phyloP scores from a whole-genome alignment of 2,113 vertebrate species.

The Donacobius atricapilla region DNA sequence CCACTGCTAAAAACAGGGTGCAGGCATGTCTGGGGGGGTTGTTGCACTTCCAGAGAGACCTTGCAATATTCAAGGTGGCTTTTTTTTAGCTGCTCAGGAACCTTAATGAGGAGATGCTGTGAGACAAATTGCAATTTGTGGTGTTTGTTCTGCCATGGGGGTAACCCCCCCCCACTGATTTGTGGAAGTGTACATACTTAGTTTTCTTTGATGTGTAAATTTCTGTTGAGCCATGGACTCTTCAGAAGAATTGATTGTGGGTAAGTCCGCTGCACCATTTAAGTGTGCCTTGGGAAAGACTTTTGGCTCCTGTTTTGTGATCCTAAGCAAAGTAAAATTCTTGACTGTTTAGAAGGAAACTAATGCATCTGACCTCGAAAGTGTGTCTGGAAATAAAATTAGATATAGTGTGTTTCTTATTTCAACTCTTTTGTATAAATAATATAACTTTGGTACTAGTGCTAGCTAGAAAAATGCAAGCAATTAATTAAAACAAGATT shows the following conservation, averaged over 20 bases:
- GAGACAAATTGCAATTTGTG: background rate
- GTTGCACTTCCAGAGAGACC: background rate
- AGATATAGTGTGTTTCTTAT: background rate
- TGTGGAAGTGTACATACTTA: background rate
- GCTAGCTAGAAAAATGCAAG: background rate
- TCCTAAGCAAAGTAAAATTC: background rate
- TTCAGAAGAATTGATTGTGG: background rate
- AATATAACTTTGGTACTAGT: background rate
- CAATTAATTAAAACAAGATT: background rate
- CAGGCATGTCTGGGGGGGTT: background rate
- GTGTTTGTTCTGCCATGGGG: background rate
- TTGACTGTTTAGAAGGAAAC: background rate
- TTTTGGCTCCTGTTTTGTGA: background rate
- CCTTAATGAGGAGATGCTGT: background rate
- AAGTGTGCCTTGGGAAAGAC: background rate
- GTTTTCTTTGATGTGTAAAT: conserved; percentile 3
- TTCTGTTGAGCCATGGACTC: background rate
- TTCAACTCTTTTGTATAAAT: background rate
- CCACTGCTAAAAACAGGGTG: background rate
- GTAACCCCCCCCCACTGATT: background rate
- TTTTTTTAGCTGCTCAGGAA: background rate
- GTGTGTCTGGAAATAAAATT: background rate
- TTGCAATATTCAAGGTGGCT: background rate
- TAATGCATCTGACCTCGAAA: background rate
- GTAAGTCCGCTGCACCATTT: background rate